phyloP scores from a whole-genome alignment of 2,888 invertebrate species.

The Mythimna pallens region DNA sequence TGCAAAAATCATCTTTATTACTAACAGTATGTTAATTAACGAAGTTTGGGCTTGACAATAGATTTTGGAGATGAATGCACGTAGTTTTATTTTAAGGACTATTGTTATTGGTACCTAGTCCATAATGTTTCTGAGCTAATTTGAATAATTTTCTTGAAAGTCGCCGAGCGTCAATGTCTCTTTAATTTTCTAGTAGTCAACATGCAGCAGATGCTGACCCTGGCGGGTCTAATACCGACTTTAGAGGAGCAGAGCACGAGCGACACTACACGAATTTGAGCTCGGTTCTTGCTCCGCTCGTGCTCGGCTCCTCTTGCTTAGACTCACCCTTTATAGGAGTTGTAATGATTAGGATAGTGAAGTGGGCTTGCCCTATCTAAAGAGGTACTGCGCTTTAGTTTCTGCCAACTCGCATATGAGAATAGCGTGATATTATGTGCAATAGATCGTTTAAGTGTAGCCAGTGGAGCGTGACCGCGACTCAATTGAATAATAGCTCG shows the following conservation, averaged over 20 bases:
- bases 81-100: not conserved
- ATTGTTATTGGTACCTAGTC: not conserved
- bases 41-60: not conserved
- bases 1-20: conserved; percentile 73
- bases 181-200: not conserved
- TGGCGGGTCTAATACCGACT: too few species aligned
- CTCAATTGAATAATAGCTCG: conserved; percentile 52
- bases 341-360: not conserved
- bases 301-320: too few species aligned
- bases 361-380: not conserved
- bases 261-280: too few species aligned
- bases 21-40: not conserved
- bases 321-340: too few species aligned
- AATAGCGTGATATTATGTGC: conserved; percentile 13
- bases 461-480: conserved; percentile 36
- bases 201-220: not conserved
- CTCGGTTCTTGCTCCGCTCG: too few species aligned
- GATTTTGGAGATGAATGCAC: not conserved
- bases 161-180: not conserved
- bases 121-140: not conserved
- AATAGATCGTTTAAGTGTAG: conserved; percentile 26
- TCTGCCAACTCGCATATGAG: not conserved
- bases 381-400: not conserved
- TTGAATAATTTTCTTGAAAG: not conserved
- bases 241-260: too few species aligned